Conservation (phyloP, 1,140 invertebrate species). For the Araneus ventricosus region DNA sequence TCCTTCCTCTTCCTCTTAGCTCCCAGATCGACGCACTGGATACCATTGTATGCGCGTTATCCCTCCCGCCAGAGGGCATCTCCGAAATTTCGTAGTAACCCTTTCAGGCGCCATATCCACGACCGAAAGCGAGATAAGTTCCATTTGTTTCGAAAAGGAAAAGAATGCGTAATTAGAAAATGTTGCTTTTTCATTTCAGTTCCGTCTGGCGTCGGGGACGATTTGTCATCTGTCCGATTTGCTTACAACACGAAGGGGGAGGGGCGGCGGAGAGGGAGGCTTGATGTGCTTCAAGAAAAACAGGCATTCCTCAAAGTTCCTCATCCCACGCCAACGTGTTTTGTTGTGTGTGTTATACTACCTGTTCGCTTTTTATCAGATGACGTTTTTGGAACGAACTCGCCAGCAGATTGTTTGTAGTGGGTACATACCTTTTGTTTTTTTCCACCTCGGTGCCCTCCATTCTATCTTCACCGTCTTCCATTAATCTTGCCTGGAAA, state of each 20-base stretch:
- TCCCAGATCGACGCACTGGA: too few species aligned
- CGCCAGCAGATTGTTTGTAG: conserved; percentile 45
- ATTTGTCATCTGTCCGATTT: conserved; percentile 26
- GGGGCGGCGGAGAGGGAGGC: not conserved
- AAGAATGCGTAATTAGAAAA: conserved; percentile 19
- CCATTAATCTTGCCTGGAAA: conserved; percentile 65
- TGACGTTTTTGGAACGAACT: conserved; percentile 39
- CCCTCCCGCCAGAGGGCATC: not conserved
- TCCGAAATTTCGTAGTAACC: not conserved
- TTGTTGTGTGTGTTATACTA: not conserved
- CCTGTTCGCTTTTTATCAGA: conserved; percentile 56
- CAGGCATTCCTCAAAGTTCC: conserved; percentile 6
- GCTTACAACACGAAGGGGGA: not conserved
- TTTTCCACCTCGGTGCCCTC: conserved; percentile 36
- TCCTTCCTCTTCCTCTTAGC: too few species aligned
- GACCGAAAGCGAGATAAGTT: not conserved
- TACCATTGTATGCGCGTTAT: not conserved
- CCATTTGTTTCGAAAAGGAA: not conserved
- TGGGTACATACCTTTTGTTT: conserved; percentile 38
- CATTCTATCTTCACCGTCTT: conserved; percentile 53
- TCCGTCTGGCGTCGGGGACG: not conserved
- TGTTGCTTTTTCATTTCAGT: not conserved
- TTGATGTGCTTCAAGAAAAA: not conserved
- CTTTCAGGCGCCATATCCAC: not conserved
- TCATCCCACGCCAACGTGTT: conserved; percentile 34